Evolutionary conservation across 2,113 vertebrate genomes (phyloP).

Genomic region (Megaleporinus macrocephalus): DNA sequence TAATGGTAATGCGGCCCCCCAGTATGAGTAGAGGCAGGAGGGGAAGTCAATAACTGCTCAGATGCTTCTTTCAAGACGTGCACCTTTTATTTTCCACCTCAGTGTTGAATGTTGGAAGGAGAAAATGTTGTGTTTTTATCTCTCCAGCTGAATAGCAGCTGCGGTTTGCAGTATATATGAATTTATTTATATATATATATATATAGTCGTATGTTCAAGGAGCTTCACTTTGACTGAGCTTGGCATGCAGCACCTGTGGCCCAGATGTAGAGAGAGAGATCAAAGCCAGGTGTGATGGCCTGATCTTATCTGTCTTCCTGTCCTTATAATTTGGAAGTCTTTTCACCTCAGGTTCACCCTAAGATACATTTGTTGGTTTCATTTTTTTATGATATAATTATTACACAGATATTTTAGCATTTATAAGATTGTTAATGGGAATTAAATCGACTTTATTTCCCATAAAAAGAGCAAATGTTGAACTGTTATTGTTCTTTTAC

Average conservation of each 20-base stretch:
- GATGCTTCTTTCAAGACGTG: conserved; percentile 4
- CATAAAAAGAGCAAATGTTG: no score
- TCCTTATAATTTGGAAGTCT: conserved; percentile 13
- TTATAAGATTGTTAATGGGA: no score
- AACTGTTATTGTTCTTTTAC: neutral
- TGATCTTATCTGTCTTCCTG: neutral
- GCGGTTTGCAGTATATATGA: no score
- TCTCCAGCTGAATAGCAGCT: neutral
- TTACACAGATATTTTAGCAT: no score
- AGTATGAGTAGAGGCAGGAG: conserved; percentile 19
- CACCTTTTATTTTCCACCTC: neutral
- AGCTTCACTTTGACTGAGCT: neutral
- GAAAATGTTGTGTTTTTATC: neutral
- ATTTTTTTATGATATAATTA: neutral
- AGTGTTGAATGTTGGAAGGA: conserved; percentile 4
- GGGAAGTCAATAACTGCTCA: conserved; percentile 22
- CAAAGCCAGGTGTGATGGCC: neutral
- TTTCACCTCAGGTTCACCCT: conserved; percentile 19
- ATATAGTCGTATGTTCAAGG: neutral
- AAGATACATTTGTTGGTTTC: conserved; percentile 12
- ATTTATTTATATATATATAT: neutral
- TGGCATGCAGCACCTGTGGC: neutral
- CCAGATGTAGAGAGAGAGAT: neutral
- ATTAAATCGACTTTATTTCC: no score
- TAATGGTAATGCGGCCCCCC: conserved; percentile 37